Evolutionary conservation across 92 coral and sea anemone genomes (phyloP), one percentile per base, ranked within the genome.

Genomic region (Porites divaricata): DNA sequence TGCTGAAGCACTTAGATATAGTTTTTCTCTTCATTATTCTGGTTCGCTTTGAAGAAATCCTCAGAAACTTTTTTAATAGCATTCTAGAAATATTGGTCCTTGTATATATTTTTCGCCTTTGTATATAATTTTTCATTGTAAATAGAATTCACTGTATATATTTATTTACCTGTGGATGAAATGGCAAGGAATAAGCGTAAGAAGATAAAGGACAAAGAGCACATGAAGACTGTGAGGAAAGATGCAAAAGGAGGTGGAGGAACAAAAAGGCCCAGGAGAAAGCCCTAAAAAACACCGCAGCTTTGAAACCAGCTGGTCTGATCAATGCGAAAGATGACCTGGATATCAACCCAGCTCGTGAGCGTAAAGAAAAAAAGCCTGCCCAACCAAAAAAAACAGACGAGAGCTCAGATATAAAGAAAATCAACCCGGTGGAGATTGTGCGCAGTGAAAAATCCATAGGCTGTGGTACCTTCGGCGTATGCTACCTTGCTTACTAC

Each of bases 401-500:
- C 10, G 7, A 15, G 72, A 67, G 12, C 26, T 67, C 72, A n/a
- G 71, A 1, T 24, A 8, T 67, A 19, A 67, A 67, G 23, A 49
- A 67, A 67, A 67, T 67, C 72, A 20, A 19, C 26, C 26, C 26
- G 25, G 8, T 19, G 26, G 72, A 67, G 72, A 67, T 67, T 16
- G 8, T 67, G 4, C 72, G 72, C 41, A 15, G 45, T 67, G 17
- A 67, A 67, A 67, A 67, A 16, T 67, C 26, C 72, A 35, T 67
- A 67, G 72, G 72, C 26, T 67, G 72, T 67, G 72, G 72, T 10
- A 83, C 84, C 13, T 88, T 88, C 83, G 92, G 92, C 52, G 74
- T 62, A 20, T 83, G 92, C 78, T 82, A 88, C 56, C 71, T 88
- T 24, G 92, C 92, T 59, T 24, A 80, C 12, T 83, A 88, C 79